Conservation (phyloP, 2,888 invertebrate genomes). For the Drosophila paramelanica region DNA sequence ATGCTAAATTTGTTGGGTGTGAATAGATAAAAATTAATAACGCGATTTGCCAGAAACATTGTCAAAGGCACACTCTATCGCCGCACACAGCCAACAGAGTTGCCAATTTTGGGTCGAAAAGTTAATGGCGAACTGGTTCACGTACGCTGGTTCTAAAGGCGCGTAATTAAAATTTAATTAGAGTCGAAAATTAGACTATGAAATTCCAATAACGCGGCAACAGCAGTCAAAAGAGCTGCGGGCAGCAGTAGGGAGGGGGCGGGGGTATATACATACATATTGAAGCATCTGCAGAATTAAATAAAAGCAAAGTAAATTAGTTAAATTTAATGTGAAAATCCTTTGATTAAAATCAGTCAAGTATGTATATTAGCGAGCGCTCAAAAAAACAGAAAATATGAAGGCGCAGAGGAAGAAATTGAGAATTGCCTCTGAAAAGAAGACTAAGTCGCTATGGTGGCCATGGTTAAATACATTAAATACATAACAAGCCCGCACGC, state of each 20-base stretch:
- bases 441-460: conserved; percentile 21
- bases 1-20: conserved; percentile 41
- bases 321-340: conserved; percentile 66
- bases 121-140: conserved; percentile 20
- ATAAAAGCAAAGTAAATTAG: conserved; percentile 62
- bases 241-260: conserved; percentile 1
- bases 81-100: conserved; percentile 6
- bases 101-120: conserved; percentile 53
- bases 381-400: background rate
- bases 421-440: conserved; percentile 8
- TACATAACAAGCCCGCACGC: conserved; percentile 50
- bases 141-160: conserved; percentile 30
- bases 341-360: conserved; percentile 71
- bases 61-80: conserved; percentile 45
- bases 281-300: conserved; percentile 31
- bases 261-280: background rate
- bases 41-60: conserved; percentile 43
- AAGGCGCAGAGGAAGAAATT: no score
- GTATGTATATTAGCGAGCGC: conserved; percentile 41
- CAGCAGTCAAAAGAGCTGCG: background rate
- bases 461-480: conserved; percentile 59
- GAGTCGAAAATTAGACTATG: conserved; percentile 67
- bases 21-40: conserved; percentile 67
- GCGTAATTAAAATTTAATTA: conserved; percentile 76
- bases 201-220: conserved; percentile 59